phyloP scores from a whole-genome alignment of 1,140 invertebrate genomes.

The Xylocopa sonorina region DNA sequence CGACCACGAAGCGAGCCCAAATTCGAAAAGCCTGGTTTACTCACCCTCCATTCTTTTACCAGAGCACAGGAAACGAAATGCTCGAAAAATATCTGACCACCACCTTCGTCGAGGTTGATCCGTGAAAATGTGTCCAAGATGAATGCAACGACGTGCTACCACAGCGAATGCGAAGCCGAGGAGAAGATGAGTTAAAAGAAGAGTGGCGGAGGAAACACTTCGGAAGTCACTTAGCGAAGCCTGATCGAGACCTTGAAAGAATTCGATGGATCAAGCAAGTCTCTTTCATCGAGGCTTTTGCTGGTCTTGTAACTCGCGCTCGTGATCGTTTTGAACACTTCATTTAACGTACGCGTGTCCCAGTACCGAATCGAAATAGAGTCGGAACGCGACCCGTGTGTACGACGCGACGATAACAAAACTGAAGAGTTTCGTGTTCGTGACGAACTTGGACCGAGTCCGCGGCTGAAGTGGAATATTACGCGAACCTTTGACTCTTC shows the following conservation, averaged over 20 bases:
- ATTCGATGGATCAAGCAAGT: neutral
- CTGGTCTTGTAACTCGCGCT: too few species aligned
- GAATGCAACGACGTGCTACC: conserved; percentile 3
- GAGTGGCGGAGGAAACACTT: neutral
- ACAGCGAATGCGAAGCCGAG: conserved; percentile 17
- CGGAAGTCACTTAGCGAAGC: conserved; percentile 1
- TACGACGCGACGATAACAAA: neutral
- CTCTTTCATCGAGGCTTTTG: neutral
- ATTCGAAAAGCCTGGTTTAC: conserved; percentile 25
- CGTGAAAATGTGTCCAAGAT: conserved; percentile 16
- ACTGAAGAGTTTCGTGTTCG: neutral
- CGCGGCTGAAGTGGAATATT: conserved; percentile 18
- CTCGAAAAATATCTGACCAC: conserved; percentile 2
- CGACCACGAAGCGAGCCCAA: neutral
- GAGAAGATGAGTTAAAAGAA: conserved; percentile 8
- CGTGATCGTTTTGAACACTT: neutral
- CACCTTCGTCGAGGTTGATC: conserved; percentile 14
- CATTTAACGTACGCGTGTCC: neutral
- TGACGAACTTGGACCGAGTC: neutral
- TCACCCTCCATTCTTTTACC: conserved; percentile 33
- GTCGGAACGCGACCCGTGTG: too few species aligned
- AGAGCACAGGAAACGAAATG: neutral
- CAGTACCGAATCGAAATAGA: too few species aligned
- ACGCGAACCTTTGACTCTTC: neutral
- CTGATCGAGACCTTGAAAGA: conserved; percentile 35